phyloP scores from a whole-genome alignment of 2,888 invertebrate genomes.

The Xanthostigma xanthostigma region DNA sequence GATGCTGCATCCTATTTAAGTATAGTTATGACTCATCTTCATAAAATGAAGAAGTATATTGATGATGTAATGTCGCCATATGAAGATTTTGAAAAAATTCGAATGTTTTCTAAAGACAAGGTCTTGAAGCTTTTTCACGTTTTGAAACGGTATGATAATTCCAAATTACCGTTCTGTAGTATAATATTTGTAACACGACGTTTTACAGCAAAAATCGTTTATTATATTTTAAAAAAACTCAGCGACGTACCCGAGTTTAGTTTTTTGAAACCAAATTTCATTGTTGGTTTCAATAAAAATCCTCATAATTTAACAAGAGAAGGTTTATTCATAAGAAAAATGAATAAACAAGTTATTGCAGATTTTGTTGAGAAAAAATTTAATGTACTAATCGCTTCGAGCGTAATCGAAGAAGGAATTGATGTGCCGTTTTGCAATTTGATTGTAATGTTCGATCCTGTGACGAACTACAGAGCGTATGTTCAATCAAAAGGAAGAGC shows the following conservation, averaged over 20 bases:
- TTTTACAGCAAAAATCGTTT: conserved; percentile 61
- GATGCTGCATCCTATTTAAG: too few species aligned
- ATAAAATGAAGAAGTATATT: too few species aligned
- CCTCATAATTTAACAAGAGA: conserved; percentile 42
- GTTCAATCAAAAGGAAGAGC: conserved; percentile 87
- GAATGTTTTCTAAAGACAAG: conserved; percentile 12
- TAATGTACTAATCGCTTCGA: conserved; percentile 58
- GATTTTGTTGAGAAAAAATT: conserved; percentile 40
- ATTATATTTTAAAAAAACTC: conserved; percentile 44
- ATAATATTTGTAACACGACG: conserved; percentile 60
- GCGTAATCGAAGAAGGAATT: conserved; percentile 80
- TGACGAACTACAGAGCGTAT: conserved; percentile 63
- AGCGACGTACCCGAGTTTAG: conserved; percentile 32
- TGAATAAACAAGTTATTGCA: conserved; percentile 34
- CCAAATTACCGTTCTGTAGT: conserved; percentile 33
- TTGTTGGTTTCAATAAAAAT: conserved; percentile 50
- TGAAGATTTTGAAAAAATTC: conserved; percentile 9
- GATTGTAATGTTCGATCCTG: conserved; percentile 58
- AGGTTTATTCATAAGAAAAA: conserved; percentile 33
- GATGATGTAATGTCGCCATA: too few species aligned
- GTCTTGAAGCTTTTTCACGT: neutral
- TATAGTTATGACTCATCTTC: too few species aligned
- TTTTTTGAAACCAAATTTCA: conserved; percentile 51
- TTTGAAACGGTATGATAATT: neutral
- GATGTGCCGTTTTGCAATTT: conserved; percentile 72